Percentiles rank a stretch among this genome's conserved stretches.
Evolutionary conservation across 2,113 vertebrate genomes (phyloP).

Genomic region (Holacanthus passer): DNA sequence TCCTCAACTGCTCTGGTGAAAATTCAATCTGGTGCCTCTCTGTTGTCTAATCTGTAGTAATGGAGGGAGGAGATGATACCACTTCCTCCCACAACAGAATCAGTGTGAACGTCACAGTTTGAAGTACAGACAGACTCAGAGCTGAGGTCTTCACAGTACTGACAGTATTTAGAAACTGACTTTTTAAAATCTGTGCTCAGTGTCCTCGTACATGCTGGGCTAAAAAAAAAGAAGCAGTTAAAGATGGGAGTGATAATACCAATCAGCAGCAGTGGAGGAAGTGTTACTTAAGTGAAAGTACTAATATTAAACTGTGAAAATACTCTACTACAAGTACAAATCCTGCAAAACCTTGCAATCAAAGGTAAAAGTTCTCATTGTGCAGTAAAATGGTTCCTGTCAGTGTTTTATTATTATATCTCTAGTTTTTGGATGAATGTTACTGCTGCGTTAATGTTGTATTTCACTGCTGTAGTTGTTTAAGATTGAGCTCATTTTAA

Average conservation of each 20-base stretch:
- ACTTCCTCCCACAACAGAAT: neutral
- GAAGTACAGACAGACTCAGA: neutral
- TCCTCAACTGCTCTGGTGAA: neutral
- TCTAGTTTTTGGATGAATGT: neutral
- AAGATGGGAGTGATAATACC: neutral
- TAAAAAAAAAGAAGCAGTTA: neutral
- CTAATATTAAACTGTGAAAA: neutral
- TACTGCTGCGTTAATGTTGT: neutral
- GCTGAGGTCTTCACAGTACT: neutral
- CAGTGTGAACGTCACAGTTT: neutral
- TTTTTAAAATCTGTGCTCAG: neutral
- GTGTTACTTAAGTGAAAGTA: neutral
- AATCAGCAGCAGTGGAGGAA: neutral
- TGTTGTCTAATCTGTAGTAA: constrained; percentile 11
- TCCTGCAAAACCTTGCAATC: neutral
- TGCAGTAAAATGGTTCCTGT: neutral
- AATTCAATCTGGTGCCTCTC: neutral
- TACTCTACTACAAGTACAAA: neutral
- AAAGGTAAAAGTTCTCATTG: neutral
- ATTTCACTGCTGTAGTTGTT: neutral
- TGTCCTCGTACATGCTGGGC: neutral
- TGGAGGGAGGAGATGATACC: neutral
- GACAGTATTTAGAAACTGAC: neutral
- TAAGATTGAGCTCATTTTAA: neutral
- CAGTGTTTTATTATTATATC: neutral